Evolutionary conservation across 1,140 invertebrate species (phyloP).

Genomic region (Thalassaphorura encarpata): DNA sequence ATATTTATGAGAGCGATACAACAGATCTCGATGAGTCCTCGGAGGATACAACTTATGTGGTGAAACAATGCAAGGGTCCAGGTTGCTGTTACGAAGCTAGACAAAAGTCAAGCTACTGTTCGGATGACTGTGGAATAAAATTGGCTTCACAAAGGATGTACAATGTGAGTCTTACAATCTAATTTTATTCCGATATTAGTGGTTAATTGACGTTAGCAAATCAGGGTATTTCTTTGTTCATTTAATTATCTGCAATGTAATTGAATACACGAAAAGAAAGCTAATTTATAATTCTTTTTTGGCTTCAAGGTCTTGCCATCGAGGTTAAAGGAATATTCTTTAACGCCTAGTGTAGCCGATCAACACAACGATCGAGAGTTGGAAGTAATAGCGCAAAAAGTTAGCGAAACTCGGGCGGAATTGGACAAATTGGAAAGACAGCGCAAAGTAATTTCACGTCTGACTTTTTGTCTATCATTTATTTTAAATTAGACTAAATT

Average conservation of each 20-base stretch:
- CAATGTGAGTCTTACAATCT: slow-evolving; percentile 45
- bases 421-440: slow-evolving; percentile 66
- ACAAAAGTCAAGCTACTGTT: slow-evolving; percentile 87
- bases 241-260: background rate
- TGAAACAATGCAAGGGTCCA: slow-evolving; percentile 79
- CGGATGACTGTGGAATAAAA: slow-evolving; percentile 81
- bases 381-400: slow-evolving; percentile 16
- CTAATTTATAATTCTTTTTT: too few species aligned
- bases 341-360: slow-evolving; percentile 78
- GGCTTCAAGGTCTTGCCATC: slow-evolving; percentile 62
- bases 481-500: too few species aligned
- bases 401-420: slow-evolving; percentile 50
- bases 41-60: background rate
- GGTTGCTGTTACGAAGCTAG: slow-evolving; percentile 67
- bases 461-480: slow-evolving; percentile 4
- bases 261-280: background rate
- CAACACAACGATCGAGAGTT: slow-evolving; percentile 38
- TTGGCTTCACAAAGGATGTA: slow-evolving; percentile 77
- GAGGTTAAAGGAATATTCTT: slow-evolving; percentile 87
- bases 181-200: too few species aligned
- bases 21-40: slow-evolving; percentile 20
- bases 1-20: background rate
- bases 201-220: too few species aligned
- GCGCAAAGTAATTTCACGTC: slow-evolving; percentile 41
- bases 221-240: too few species aligned